Conservation (phyloP, 2,113 vertebrate species). For the Archilochus colubris region DNA sequence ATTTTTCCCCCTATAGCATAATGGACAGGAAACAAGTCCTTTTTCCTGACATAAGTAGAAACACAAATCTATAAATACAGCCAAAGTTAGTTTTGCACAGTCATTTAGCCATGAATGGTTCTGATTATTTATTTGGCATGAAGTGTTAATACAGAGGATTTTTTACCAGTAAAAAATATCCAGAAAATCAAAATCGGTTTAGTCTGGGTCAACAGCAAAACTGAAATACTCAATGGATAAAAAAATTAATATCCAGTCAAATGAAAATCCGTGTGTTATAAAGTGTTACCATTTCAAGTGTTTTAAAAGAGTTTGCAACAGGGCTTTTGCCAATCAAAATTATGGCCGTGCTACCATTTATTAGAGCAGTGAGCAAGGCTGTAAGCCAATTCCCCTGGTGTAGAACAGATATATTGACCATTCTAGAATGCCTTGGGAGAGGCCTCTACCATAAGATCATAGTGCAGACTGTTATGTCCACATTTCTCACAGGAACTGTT, state of each 20-base stretch:
- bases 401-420: not conserved
- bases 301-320: not conserved
- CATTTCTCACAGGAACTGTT: not conserved
- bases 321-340: not conserved
- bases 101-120: not conserved
- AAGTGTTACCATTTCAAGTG: not conserved
- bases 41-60: not conserved
- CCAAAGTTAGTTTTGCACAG: not conserved
- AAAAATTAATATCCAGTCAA: not conserved
- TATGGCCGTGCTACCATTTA: not conserved
- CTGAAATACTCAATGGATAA: not conserved
- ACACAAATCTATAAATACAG: not conserved
- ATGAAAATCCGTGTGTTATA: not conserved
- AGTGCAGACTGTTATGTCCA: not conserved
- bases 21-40: not conserved
- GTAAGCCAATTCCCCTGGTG: not conserved
- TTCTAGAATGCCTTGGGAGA: not conserved
- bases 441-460: not conserved
- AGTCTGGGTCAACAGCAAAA: not conserved
- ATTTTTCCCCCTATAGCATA: not conserved
- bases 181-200: conserved; percentile 13
- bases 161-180: not conserved
- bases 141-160: not conserved
- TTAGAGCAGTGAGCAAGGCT: not conserved
- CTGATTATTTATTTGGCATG: conserved; percentile 31